Conservation (phyloP, 2,888 invertebrate genomes). For the Heteropelma amictum region DNA sequence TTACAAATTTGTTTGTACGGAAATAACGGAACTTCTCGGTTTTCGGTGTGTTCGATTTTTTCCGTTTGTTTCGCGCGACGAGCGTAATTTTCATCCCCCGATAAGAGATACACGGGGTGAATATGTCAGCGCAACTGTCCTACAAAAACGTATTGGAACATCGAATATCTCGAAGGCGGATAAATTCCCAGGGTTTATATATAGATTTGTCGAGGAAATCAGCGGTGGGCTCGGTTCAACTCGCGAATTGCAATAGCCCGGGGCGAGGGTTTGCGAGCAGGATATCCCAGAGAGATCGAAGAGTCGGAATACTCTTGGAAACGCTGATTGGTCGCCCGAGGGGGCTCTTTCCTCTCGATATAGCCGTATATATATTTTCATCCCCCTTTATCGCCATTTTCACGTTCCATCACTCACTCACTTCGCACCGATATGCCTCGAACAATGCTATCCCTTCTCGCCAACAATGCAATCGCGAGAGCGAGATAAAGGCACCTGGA, state of each 20-base stretch:
- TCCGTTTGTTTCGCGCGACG: too few relatives aligned
- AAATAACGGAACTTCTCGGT: too few relatives aligned
- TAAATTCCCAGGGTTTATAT: not conserved
- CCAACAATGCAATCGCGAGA: slow-evolving; percentile 73
- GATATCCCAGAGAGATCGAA: slow-evolving; percentile 56
- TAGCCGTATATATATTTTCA: slow-evolving; percentile 1
- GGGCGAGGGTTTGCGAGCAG: slow-evolving; percentile 56
- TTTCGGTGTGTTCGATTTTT: too few relatives aligned
- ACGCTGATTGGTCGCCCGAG: slow-evolving; percentile 73
- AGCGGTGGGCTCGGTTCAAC: slow-evolving; percentile 34
- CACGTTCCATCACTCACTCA: slow-evolving; percentile 41
- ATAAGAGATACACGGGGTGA: too few relatives aligned
- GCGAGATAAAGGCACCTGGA: slow-evolving; percentile 69
- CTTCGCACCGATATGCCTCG: slow-evolving; percentile 66
- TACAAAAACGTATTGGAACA: slow-evolving; percentile 2
- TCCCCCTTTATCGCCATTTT: slow-evolving; percentile 35
- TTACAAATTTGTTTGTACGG: too few relatives aligned
- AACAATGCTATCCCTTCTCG: slow-evolving; percentile 69
- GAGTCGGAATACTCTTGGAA: slow-evolving; percentile 57
- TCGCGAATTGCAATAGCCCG: slow-evolving; percentile 36
- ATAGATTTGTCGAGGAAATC: slow-evolving; percentile 24
- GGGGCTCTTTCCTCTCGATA: slow-evolving; percentile 51
- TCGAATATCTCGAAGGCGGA: not conserved
- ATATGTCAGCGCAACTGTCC: too few relatives aligned
- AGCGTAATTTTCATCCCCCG: too few relatives aligned